phyloP scores from a whole-genome alignment of 1,140 invertebrate species.

The Atta cephalotes region DNA sequence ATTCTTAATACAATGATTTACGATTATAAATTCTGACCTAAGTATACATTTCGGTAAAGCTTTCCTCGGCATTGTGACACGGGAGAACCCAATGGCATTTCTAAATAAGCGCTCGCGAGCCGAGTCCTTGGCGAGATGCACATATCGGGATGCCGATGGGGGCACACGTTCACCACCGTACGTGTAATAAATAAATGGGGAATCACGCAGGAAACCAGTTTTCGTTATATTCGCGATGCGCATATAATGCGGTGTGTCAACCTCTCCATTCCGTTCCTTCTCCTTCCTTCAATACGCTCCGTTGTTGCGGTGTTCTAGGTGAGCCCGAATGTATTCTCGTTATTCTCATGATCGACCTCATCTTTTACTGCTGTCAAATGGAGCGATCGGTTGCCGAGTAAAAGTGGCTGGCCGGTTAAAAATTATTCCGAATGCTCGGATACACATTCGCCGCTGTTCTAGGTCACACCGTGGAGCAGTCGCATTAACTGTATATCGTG shows the following conservation, averaged over 20 bases:
- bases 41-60: slow-evolving; percentile 8
- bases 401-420: slow-evolving; percentile 23
- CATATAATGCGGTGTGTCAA: background rate
- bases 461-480: slow-evolving; percentile 22
- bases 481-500: background rate
- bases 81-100: slow-evolving; percentile 74
- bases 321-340: slow-evolving; percentile 27
- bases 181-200: slow-evolving; percentile 58
- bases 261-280: slow-evolving; percentile 21
- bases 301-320: background rate
- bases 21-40: background rate
- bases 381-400: background rate
- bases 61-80: slow-evolving; percentile 20
- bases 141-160: slow-evolving; percentile 69
- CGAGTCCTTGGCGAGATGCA: slow-evolving; percentile 76
- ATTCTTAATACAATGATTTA: too few relatives aligned
- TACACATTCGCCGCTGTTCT: slow-evolving; percentile 10
- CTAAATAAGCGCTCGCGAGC: slow-evolving; percentile 56
- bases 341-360: background rate
- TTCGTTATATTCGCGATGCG: slow-evolving; percentile 67
- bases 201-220: slow-evolving; percentile 75
- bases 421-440: background rate
- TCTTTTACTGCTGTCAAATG: background rate
- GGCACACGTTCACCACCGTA: slow-evolving; percentile 73
- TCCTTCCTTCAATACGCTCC: slow-evolving; percentile 22